Conservation (phyloP, 2,797 vertebrate species). For the Siniperca obscura region DNA sequence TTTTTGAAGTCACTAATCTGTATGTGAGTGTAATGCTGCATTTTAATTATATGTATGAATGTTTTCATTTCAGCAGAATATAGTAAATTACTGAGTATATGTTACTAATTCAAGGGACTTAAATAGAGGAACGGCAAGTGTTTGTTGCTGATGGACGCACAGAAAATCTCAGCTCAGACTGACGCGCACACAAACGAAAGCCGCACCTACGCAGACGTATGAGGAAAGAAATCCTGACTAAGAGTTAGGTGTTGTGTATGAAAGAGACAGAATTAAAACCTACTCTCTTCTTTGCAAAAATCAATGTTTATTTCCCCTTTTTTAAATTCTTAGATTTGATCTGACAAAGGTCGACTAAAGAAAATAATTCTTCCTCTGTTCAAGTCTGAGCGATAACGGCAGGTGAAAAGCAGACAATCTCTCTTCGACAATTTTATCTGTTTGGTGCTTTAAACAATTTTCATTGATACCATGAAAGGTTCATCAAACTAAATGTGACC, state of each 20-base stretch:
- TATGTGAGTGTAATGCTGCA: neutral
- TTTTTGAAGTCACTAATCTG: too few relatives aligned
- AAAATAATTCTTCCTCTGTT: neutral
- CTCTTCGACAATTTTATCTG: neutral
- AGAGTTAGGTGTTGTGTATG: neutral
- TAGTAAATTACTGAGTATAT: neutral
- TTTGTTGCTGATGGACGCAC: neutral
- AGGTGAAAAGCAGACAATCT: neutral
- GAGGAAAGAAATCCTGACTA: neutral
- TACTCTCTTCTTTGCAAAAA: neutral
- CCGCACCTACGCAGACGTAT: neutral
- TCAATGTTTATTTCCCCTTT: neutral
- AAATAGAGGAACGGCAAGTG: neutral
- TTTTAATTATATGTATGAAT: neutral
- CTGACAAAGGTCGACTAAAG: neutral
- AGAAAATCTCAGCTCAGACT: neutral
- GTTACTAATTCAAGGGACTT: neutral
- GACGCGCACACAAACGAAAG: neutral
- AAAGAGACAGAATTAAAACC: constrained; percentile 43
- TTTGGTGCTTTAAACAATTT: neutral
- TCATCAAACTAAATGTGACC: neutral
- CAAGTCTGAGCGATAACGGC: constrained; percentile 12
- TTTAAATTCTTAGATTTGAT: constrained; percentile 4
- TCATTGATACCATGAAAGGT: neutral
- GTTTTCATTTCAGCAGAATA: neutral